Percentiles rank a stretch among this genome's conserved stretches.
These are phyloP conservation scores for Caradrina clavipalpis DNA, from an alignment of 2,888 invertebrate species.

Conservation along the genomic window DNA sequence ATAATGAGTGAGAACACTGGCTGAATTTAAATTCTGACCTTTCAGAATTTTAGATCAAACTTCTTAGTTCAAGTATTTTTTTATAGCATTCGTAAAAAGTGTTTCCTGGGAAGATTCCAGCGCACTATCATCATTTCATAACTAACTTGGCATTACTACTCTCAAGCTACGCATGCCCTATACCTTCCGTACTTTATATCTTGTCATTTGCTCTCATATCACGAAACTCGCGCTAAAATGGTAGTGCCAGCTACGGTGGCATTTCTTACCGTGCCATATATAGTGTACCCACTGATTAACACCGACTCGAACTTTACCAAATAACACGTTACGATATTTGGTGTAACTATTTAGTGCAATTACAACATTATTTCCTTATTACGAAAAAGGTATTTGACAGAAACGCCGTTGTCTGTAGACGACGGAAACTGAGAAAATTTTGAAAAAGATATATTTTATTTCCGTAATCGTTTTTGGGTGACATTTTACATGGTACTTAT, in stretches of 20 bases:
- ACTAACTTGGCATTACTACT: too few species aligned
- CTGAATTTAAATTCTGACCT: too few species aligned
- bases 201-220: conserved; percentile 55
- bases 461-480: too few species aligned
- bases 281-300: conserved; percentile 46
- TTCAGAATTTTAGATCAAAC: too few species aligned
- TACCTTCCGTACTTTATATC: conserved; percentile 4
- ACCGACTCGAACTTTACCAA: conserved; percentile 46
- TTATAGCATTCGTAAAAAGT: too few species aligned
- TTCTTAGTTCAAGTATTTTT: too few species aligned
- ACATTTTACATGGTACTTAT: too few species aligned
- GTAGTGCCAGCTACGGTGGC: conserved; percentile 27
- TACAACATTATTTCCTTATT: conserved; percentile 41
- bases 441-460: too few species aligned
- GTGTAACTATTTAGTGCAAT: conserved; percentile 48
- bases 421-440: background rate
- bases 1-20: too few species aligned
- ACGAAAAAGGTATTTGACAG: conserved; percentile 3
- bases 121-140: too few species aligned
- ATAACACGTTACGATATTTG: conserved; percentile 58
- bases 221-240: conserved; percentile 49
- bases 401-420: background rate
- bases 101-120: too few species aligned
- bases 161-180: background rate
- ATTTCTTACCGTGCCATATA: conserved; percentile 55